phyloP scores from a whole-genome alignment of 2,888 invertebrate genomes.

The Molanna angustata region DNA sequence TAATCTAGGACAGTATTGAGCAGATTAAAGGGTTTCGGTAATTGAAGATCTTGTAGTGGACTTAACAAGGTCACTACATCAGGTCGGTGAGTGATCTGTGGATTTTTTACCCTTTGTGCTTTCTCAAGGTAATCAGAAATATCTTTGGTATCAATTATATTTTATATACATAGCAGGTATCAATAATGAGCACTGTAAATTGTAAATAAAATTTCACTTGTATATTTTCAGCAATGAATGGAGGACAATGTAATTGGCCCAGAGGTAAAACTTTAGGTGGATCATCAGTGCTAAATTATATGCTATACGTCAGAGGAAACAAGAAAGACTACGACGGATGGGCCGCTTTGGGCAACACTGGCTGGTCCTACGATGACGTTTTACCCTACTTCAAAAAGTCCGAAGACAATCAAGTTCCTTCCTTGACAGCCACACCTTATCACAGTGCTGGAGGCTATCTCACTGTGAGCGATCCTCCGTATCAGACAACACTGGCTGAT shows the following conservation, averaged over 20 bases:
- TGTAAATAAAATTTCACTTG: background rate
- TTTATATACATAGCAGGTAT: no score
- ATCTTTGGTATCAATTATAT: no score
- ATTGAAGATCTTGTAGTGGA: no score
- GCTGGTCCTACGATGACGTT: conserved; percentile 56
- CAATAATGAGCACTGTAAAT: no score
- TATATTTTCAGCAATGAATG: conserved; percentile 40
- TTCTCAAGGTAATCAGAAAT: no score
- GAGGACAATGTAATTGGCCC: conserved; percentile 52
- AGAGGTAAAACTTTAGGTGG: conserved; percentile 66
- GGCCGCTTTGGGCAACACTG: conserved; percentile 51
- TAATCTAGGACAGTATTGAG: no score
- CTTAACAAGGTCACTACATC: no score
- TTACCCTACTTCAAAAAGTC: conserved; percentile 50
- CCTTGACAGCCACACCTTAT: conserved; percentile 37
- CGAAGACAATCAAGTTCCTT: conserved; percentile 38
- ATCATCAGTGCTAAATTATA: conserved; percentile 58
- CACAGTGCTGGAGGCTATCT: conserved; percentile 47
- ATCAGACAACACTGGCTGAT: conserved; percentile 40
- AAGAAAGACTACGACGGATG: conserved; percentile 55
- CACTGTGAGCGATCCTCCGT: conserved; percentile 42
- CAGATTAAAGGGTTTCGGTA: no score
- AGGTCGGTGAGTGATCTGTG: no score
- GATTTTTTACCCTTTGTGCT: no score
- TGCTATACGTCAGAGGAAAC: conserved; percentile 60